Conservation (phyloP, 2,113 vertebrate genomes). For the Plectropomus leopardus region DNA sequence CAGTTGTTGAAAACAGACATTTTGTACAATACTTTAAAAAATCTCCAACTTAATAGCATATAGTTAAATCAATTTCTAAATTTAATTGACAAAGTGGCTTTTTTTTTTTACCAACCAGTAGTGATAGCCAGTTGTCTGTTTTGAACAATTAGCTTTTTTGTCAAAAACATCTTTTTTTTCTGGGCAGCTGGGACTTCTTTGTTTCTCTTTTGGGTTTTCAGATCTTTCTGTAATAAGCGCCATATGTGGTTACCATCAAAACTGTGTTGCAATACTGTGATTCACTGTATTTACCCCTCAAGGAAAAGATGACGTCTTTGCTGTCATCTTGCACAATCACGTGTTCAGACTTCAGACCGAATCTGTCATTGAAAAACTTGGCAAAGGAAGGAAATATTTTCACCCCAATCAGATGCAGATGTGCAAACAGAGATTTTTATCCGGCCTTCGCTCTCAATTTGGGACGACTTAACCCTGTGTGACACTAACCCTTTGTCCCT, state of each 20-base stretch:
- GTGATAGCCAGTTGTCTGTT: slow-evolving; percentile 47
- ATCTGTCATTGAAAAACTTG: neutral
- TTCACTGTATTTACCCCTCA: neutral
- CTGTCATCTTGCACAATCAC: slow-evolving; percentile 4
- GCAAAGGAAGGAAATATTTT: slow-evolving; percentile 16
- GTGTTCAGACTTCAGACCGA: slow-evolving; percentile 25
- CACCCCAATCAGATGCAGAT: slow-evolving; percentile 17
- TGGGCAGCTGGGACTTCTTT: slow-evolving; percentile 50
- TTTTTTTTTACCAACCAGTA: neutral
- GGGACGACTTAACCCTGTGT: slow-evolving; percentile 23
- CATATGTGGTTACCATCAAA: neutral
- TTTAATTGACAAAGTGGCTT: neutral
- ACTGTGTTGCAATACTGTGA: slow-evolving; percentile 1
- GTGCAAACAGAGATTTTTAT: slow-evolving; percentile 22
- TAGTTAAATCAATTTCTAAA: neutral
- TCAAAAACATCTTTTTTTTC: slow-evolving; percentile 16
- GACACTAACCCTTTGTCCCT: slow-evolving; percentile 58
- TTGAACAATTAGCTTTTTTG: slow-evolving; percentile 50
- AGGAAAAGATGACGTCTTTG: slow-evolving; percentile 8
- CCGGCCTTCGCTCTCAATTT: slow-evolving; percentile 9
- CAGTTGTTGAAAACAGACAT: slow-evolving; percentile 68
- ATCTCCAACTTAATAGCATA: neutral
- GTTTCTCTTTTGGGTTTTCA: slow-evolving; percentile 79
- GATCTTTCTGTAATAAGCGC: slow-evolving; percentile 69
- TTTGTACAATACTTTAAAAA: slow-evolving; percentile 19